Evolutionary conservation across 2,797 vertebrate genomes (phyloP).

Genomic region (Urosaurus nigricauda): DNA sequence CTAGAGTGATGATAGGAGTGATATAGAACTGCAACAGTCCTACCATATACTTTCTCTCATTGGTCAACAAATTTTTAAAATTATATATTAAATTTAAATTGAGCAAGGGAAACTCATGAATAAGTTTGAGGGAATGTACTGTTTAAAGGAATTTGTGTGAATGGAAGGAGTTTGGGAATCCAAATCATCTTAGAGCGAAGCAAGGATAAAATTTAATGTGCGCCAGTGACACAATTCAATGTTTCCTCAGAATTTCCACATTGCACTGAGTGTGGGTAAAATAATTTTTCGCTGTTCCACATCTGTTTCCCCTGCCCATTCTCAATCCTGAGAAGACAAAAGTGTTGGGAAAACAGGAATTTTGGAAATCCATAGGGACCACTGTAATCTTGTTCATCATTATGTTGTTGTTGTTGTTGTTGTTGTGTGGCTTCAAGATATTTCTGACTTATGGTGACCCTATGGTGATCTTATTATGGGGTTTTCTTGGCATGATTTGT

Average conservation of each 20-base stretch:
- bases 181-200: neutral
- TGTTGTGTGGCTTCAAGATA: too few species aligned
- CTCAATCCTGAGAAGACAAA: neutral
- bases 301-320: neutral
- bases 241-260: neutral
- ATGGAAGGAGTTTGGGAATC: neutral
- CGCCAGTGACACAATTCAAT: neutral
- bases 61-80: neutral
- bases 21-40: neutral
- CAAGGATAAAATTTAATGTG: neutral
- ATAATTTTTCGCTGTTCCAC: neutral
- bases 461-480: too few species aligned
- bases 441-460: too few species aligned
- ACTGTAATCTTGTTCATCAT: neutral
- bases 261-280: neutral
- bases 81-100: neutral
- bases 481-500: too few species aligned
- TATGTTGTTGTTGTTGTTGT: too few species aligned
- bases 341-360: neutral
- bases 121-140: fast-evolving
- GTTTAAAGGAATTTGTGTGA: neutral
- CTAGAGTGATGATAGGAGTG: neutral
- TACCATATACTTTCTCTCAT: neutral
- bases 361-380: too few species aligned
- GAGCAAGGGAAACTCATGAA: neutral